Evolutionary conservation across 1,140 invertebrate species (phyloP).

Genomic region (Formica exsecta): DNA sequence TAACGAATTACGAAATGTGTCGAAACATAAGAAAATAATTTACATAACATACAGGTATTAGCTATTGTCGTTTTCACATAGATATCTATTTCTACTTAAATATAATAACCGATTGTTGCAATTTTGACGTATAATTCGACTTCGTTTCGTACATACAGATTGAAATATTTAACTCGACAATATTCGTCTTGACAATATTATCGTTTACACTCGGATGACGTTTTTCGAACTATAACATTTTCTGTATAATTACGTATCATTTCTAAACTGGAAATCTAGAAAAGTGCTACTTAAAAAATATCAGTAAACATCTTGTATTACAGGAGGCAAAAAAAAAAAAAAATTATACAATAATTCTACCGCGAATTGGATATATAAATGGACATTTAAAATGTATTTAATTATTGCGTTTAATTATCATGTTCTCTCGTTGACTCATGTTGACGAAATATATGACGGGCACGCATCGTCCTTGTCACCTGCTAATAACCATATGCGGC

Average conservation of each 20-base stretch:
- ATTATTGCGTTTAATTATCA: not conserved
- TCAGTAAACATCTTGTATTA: not conserved
- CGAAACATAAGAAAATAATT: not conserved
- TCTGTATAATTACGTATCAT: not conserved
- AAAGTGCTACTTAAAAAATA: not conserved
- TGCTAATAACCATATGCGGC: slow-evolving; percentile 11
- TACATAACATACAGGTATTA: not conserved
- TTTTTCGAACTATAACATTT: not conserved
- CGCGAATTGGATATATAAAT: not conserved
- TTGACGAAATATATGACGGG: slow-evolving; percentile 25
- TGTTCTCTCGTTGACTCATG: slow-evolving; percentile 9
- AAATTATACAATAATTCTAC: not conserved
- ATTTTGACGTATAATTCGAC: not conserved
- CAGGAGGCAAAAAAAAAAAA: not conserved
- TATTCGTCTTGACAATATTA: not conserved
- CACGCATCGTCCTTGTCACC: slow-evolving; percentile 16
- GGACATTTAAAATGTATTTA: not conserved
- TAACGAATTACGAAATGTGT: not conserved
- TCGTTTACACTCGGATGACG: not conserved
- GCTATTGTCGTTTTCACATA: not conserved
- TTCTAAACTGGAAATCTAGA: not conserved
- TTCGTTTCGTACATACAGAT: not conserved
- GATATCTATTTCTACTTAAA: not conserved
- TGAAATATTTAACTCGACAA: slow-evolving; percentile 6
- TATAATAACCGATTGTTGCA: not conserved